Evolutionary conservation across 2,888 invertebrate genomes (phyloP), one percentile per base, ranked within the genome.

Genomic region (Hirtodrosophila confusa): DNA sequence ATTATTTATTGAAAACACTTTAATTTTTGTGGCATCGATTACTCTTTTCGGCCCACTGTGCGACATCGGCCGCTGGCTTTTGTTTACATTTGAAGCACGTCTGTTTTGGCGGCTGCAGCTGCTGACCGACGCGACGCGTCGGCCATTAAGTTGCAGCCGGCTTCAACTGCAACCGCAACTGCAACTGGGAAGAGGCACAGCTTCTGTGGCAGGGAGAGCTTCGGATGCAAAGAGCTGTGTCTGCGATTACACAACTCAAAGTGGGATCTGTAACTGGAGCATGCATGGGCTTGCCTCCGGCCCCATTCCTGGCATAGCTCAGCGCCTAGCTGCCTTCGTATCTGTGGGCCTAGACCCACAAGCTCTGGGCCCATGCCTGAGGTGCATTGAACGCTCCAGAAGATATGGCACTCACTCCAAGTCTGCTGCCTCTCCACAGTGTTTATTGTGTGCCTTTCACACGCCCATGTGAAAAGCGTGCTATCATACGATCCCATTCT

Each of bases 81-180:
- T 84, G 84, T 88, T 84, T 88, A 84, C 86, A 88, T 86, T 86
- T 86, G 86, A 64, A 86, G 88, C 83, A 84, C 88, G 83, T 84
- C 83, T 84, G 83, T 83, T 86, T 78, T 70, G 86, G 78, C 80
- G 80, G 76, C 50, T 55, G 64, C 80, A 80, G 86, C 80, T 79
- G 80, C 78, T 84, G 85, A 75, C 87, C 80, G 49, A 41, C 60
- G 17, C 17, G 17, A 17, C 17, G 17, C 17, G 17, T 17, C 17
- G 72, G 63, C 80, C 58, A 86, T 80, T 80, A 77, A 64, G 64
- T 78, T 74, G 72, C 85, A 80, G 75, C 77, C 74, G 84, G 66
- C 66, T 33, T 56, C 47, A 48, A 17, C 17, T 17, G 17, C 17
- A 17, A 17, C 17, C 1, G 17, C 17, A 24, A 40, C 49, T n/a